Base-by-base conservation (phyloP, 2,113 vertebrate species). In the Ciconia stormi region DNA sequence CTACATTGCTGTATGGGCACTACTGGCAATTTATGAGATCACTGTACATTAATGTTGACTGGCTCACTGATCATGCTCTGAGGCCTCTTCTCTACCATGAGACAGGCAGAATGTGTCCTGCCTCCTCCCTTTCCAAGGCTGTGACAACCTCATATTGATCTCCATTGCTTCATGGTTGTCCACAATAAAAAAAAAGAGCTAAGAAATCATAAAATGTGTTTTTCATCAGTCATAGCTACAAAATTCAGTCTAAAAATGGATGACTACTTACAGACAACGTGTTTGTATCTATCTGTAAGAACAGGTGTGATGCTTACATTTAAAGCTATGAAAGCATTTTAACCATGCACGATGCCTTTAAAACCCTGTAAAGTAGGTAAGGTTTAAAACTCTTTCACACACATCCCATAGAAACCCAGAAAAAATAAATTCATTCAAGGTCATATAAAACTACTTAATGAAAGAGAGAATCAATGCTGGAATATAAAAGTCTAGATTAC, bases 1-100 rank as follows among this genome's bases (percentile, higher is more conserved):
- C 7, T 49, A 23, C 4, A 8, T 2, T 44, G 4, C 58, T 10
- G 1, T 9, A 34, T 18, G 10, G 12, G 3, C 0, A 49, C 23
- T 63, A 15, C 13, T 36, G 19, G 27, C 6, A 67, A 86, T 80
- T 44, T 72, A 21, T 49, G 16, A 71, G 25, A 76, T 30, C 12
- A 25, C 15, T 55, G 21, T 29, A 13, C 2, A 17, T 29, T 76
- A 63, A 32, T 17, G 3, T 27, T 77, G 19, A 25, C 22, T 59
- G 15, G 4, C 6, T 79, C 52, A 40, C 4, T 16, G 21, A 38
- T 49, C 53, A 21, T 58, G 16, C 6, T 79, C 18, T 74, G 47
- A 82, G 21, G 2, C 5, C 27, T 80, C 25, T 67, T 87, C 22
- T 72, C 22, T 53, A 27, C 4, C 14, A 7, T 27, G 7, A 59